Evolutionary conservation across 2,888 invertebrate species (phyloP).

Genomic region (Sthenelais limicola): DNA sequence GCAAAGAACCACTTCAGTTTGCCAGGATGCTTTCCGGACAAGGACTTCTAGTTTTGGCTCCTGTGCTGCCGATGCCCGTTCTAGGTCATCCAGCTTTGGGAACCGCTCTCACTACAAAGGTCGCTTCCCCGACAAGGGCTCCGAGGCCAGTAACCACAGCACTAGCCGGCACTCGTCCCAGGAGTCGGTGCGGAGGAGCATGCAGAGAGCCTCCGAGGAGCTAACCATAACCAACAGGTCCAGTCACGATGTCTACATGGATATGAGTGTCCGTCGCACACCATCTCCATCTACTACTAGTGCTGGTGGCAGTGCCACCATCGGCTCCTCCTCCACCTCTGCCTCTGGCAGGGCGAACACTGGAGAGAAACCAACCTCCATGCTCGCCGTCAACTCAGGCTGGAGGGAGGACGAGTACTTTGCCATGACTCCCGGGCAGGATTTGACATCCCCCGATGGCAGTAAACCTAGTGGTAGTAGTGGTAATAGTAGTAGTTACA

Average conservation of each 20-base stretch:
- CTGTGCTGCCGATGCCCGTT: slow-evolving; percentile 54
- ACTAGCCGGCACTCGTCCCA: slow-evolving; percentile 42
- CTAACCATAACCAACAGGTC: background rate
- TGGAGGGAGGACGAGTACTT: slow-evolving; percentile 16
- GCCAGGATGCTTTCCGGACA: slow-evolving; percentile 53
- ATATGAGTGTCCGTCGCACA: slow-evolving; percentile 17
- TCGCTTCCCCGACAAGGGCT: background rate
- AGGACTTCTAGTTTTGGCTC: slow-evolving; percentile 65
- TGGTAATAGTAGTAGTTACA: too few species aligned
- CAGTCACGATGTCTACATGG: slow-evolving; percentile 25
- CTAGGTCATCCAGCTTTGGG: slow-evolving; percentile 66
- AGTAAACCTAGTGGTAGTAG: too few species aligned
- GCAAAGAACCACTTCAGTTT: slow-evolving; percentile 46
- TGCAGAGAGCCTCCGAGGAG: slow-evolving; percentile 37
- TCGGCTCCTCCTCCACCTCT: background rate
- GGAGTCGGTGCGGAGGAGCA: slow-evolving; percentile 35
- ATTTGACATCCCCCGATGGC: too few species aligned
- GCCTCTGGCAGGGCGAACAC: background rate
- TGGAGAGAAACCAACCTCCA: background rate
- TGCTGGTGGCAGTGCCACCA: background rate
- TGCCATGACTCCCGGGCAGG: slow-evolving; percentile 8
- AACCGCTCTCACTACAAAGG: slow-evolving; percentile 33
- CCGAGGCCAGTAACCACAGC: slow-evolving; percentile 66
- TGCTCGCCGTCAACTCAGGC: background rate
- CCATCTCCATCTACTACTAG: background rate